Evolutionary conservation across 2,797 vertebrate genomes (phyloP), one percentile per base, ranked within the genome.

Genomic region (Tachyglossus aculeatus): DNA sequence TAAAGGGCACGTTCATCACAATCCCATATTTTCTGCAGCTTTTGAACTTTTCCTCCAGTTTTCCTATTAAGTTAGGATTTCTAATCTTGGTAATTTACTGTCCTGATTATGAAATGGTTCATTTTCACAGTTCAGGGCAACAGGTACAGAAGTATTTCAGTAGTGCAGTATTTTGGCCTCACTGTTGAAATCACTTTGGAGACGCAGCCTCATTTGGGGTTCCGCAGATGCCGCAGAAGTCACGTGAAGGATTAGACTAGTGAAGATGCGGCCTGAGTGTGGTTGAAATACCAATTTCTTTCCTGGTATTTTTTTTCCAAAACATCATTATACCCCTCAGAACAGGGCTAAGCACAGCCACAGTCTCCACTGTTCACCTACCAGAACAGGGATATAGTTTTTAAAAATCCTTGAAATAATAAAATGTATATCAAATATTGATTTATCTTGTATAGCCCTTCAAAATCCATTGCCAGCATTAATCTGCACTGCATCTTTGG

Each of bases 351-450:
- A n/a, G n/a, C n/a, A n/a, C n/a, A n/a, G n/a, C n/a, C n/a, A n/a
- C n/a, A n/a, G n/a, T n/a, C n/a, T n/a, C n/a, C n/a, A n/a, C n/a
- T n/a, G n/a, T n/a, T n/a, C n/a, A n/a, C n/a, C n/a, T n/a, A n/a
- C n/a, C n/a, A 15, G 16, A 47, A 50, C 31, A 45, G 18, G 45
- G 60, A 44, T 39, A 14, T 5, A 2, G 32, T 51, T 2, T 56
- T 70, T 56, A 38, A n/a, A n/a, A n/a, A 52, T 60, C 34, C 69
- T 63, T 31, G 37, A 63, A 51, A 33, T 53, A 7, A 60, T 53
- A 56, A 70, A 64, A 9, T 22, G 39, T 38, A n/a, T 37, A 60
- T 36, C 31, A 61, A 56, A 21, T 62, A 11, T 44, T 72, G 40
- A 45, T 16, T 25, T 40, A 41, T 63, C 45, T 61, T 50, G 40